Evolutionary conservation across 2,797 vertebrate genomes (phyloP).

Genomic region (Lepus oiostolus): DNA sequence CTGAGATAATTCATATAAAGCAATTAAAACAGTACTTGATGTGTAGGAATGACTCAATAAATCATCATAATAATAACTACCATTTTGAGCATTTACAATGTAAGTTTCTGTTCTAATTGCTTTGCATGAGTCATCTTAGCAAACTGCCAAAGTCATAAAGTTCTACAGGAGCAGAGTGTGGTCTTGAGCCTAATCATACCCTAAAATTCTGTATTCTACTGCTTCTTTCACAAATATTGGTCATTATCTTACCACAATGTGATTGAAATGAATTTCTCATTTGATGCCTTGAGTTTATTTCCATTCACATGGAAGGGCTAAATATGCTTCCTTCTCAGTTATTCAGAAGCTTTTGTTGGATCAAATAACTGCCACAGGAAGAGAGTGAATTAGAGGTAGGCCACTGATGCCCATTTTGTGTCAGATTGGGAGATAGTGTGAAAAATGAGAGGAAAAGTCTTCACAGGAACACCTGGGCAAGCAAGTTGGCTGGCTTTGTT

Average conservation of each 20-base stretch:
- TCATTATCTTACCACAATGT: not conserved
- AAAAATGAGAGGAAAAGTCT: not conserved
- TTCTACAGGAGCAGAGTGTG: not conserved
- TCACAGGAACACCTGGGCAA: not conserved
- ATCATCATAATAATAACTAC: not conserved
- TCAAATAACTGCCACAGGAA: not conserved
- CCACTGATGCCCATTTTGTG: not conserved
- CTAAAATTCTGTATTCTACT: not conserved
- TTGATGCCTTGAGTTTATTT: not conserved
- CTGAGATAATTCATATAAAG: constrained; percentile 17
- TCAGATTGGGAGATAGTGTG: not conserved
- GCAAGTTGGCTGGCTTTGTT: not conserved
- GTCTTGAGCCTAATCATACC: not conserved
- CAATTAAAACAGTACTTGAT: constrained; percentile 2
- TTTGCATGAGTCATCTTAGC: not conserved
- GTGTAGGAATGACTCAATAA: constrained; percentile 23
- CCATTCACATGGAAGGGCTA: not conserved
- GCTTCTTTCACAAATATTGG: not conserved
- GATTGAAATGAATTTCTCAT: not conserved
- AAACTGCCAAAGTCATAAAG: not conserved
- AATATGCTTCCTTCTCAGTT: not conserved
- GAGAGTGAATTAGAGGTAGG: not conserved
- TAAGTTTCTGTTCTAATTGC: not conserved
- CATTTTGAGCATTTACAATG: not conserved
- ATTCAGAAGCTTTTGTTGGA: not conserved